A percentile compares a stretch with the other conserved stretches of the same genome.
These are phyloP conservation scores for Onychostruthus taczanowskii DNA, from an alignment of 2,113 vertebrate genomes.

Conservation along the genomic window DNA sequence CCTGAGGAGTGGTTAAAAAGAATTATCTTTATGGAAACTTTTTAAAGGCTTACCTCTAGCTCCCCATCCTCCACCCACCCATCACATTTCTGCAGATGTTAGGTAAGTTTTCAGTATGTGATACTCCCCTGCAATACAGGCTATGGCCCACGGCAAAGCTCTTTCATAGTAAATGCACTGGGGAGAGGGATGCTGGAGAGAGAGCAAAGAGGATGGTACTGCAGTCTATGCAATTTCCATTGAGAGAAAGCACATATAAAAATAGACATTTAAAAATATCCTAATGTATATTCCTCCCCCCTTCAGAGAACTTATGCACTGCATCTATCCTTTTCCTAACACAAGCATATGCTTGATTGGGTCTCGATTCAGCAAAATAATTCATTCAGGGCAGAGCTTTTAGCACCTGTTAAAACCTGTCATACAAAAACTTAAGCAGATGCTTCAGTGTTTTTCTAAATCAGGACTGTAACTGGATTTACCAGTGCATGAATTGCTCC, in stretches of 20 bases:
- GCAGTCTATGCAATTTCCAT: neutral
- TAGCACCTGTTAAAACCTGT: slow-evolving; percentile 18
- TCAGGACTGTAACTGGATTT: neutral
- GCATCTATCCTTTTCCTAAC: neutral
- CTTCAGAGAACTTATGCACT: neutral
- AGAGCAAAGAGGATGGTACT: neutral
- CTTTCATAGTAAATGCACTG: slow-evolving; percentile 32
- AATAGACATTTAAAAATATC: slow-evolving; percentile 12
- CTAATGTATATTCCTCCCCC: neutral
- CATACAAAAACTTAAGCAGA: neutral
- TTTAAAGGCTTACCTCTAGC: neutral
- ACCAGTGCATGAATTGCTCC: neutral
- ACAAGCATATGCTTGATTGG: neutral
- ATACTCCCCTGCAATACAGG: slow-evolving; percentile 12
- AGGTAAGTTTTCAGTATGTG: neutral
- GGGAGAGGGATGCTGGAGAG: neutral
- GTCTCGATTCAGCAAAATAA: neutral
- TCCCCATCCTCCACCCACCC: neutral
- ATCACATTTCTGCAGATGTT: neutral
- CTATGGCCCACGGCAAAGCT: slow-evolving; percentile 8
- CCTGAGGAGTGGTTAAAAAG: neutral
- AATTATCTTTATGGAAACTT: neutral
- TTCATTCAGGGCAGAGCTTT: neutral
- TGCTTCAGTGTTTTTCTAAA: neutral
- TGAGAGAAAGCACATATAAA: neutral